A percentile compares a stretch with the other conserved stretches of the same genome.
phyloP scores from a whole-genome alignment of 2,888 invertebrate species.

The Achlya flavicornis region DNA sequence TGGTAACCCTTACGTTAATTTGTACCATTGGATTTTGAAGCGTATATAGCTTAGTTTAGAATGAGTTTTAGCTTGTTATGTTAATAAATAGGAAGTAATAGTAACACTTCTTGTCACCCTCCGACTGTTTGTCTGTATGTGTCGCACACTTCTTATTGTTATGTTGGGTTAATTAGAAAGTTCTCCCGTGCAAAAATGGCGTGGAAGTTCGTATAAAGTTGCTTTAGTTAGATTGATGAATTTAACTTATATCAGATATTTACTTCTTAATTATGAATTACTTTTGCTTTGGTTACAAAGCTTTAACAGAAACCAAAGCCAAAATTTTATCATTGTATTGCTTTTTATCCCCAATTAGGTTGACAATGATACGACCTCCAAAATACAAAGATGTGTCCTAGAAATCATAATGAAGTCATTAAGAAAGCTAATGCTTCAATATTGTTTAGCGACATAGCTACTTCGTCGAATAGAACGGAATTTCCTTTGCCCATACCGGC shows the following conservation, averaged over 20 bases:
- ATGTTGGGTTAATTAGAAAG: constrained; percentile 73
- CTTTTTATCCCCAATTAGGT: neutral
- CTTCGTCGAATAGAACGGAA: constrained; percentile 21
- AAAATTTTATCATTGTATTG: neutral
- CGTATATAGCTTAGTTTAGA: neutral
- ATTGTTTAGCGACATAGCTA: neutral
- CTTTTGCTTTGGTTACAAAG: too few relatives aligned
- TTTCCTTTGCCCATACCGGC: constrained; percentile 13
- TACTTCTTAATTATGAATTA: too few relatives aligned
- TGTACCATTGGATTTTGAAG: constrained; percentile 16
- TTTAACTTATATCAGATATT: neutral
- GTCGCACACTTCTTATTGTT: constrained; percentile 60
- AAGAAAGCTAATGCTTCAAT: neutral
- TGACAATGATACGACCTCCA: neutral
- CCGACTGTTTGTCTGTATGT: constrained; percentile 56
- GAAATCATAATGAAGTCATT: neutral
- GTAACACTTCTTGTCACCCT: constrained; percentile 64
- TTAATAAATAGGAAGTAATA: constrained; percentile 49
- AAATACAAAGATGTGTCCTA: neutral
- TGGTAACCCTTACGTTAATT: constrained; percentile 11
- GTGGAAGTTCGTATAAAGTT: constrained; percentile 31
- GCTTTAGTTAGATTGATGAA: neutral
- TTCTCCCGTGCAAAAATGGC: constrained; percentile 51
- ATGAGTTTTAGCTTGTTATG: constrained; percentile 31
- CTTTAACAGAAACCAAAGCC: neutral